A percentile compares a stretch with the other conserved stretches of the same genome.
Conservation (phyloP, 2,113 vertebrate genomes). For the Nipponia nippon region DNA sequence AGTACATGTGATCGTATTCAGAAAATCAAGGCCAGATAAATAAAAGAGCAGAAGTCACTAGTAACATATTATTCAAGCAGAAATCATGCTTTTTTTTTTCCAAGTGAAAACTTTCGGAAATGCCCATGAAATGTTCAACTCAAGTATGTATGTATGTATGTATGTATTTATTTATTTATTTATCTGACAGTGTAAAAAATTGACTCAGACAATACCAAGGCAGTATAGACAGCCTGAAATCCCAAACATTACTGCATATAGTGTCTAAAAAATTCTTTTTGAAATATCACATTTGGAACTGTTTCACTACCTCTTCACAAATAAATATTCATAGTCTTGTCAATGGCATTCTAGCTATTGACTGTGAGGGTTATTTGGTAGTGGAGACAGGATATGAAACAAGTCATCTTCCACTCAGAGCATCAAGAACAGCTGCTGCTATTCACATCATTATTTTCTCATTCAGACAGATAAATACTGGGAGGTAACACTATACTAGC, state of each 20-base stretch:
- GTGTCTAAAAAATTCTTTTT: background rate
- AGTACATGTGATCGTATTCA: background rate
- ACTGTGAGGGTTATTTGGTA: background rate
- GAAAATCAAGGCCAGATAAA: background rate
- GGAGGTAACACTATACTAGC: background rate
- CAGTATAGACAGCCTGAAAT: background rate
- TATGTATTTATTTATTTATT: background rate
- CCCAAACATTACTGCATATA: background rate
- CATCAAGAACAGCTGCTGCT: background rate
- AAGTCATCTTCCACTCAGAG: background rate
- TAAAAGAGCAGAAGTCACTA: background rate
- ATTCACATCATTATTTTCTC: background rate
- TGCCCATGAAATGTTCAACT: background rate
- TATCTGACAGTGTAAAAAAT: background rate
- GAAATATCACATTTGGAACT: background rate
- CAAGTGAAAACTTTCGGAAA: background rate
- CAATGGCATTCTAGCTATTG: background rate
- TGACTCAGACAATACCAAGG: background rate
- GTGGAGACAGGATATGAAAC: background rate
- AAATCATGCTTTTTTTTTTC: background rate
- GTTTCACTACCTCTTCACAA: background rate
- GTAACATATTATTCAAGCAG: background rate
- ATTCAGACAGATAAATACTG: background rate
- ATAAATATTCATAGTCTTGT: background rate
- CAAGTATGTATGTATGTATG: background rate